Evolutionary conservation across 2,888 invertebrate genomes (phyloP).

Genomic region (Dynastes maya): DNA sequence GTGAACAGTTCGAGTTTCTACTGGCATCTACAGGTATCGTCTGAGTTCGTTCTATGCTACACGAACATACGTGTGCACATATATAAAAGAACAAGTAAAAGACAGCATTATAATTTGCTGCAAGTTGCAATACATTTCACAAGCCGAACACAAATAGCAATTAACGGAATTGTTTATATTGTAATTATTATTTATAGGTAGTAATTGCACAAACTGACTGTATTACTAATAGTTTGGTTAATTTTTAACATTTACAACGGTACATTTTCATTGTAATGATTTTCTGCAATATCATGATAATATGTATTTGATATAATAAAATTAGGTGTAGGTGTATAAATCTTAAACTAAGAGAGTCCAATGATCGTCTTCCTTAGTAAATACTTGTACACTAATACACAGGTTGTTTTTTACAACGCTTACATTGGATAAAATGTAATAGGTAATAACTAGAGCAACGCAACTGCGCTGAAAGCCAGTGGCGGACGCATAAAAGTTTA

Average conservation of each 20-base stretch:
- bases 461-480: no score
- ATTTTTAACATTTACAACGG: conserved; percentile 15
- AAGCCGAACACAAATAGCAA: conserved; percentile 39
- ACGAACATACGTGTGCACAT: neutral
- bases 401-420: no score
- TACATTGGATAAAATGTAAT: no score
- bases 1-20: conserved; percentile 36
- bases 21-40: conserved; percentile 13
- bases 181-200: conserved; percentile 41
- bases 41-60: neutral
- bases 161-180: conserved; percentile 48
- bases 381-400: no score
- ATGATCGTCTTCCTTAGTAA: no score
- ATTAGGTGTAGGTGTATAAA: neutral
- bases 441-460: no score
- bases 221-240: conserved; percentile 18
- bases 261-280: neutral
- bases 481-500: no score
- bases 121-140: conserved; percentile 42
- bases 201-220: conserved; percentile 28
- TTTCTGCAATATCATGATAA: neutral
- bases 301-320: neutral
- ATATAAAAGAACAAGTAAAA: conserved; percentile 32
- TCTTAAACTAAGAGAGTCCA: no score
- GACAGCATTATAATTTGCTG: conserved; percentile 47